Percentiles rank a stretch among this genome's conserved stretches.
These are phyloP conservation scores for Scalopus aquaticus DNA, from an alignment of 2,113 vertebrate species.

Conservation along the genomic window DNA sequence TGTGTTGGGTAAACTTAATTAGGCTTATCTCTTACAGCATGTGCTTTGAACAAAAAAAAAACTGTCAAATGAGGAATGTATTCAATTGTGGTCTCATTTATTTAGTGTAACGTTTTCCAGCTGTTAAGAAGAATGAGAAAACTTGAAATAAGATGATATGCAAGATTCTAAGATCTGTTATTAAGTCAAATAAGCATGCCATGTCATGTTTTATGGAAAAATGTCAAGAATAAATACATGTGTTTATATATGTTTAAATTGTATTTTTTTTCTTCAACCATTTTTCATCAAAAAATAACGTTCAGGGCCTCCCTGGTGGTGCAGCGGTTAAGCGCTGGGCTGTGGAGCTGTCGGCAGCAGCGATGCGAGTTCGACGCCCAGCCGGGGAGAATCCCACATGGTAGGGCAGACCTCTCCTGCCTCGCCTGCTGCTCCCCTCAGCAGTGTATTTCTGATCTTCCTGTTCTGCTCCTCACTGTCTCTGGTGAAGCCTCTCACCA, in stretches of 20 bases:
- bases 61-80: not conserved
- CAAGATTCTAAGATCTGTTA: not conserved
- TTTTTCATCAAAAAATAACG: not conserved
- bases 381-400: too few species aligned
- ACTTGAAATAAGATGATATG: not conserved
- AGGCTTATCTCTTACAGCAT: not conserved
- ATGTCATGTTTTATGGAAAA: not conserved
- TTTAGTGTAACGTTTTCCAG: not conserved
- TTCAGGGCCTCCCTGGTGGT: too few species aligned
- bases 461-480: too few species aligned
- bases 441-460: too few species aligned
- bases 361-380: too few species aligned
- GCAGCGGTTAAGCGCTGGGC: too few species aligned
- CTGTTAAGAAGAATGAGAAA: not conserved
- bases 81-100: not conserved
- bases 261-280: not conserved
- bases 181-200: not conserved
- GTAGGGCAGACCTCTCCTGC: too few species aligned
- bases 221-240: not conserved
- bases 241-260: not conserved
- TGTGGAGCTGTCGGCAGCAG: too few species aligned
- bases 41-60: not conserved
- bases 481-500: too few species aligned
- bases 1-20: not conserved
- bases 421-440: too few species aligned